Evolutionary conservation across 2,113 vertebrate species (phyloP).

Genomic region (Coryphaenoides rupestris): DNA sequence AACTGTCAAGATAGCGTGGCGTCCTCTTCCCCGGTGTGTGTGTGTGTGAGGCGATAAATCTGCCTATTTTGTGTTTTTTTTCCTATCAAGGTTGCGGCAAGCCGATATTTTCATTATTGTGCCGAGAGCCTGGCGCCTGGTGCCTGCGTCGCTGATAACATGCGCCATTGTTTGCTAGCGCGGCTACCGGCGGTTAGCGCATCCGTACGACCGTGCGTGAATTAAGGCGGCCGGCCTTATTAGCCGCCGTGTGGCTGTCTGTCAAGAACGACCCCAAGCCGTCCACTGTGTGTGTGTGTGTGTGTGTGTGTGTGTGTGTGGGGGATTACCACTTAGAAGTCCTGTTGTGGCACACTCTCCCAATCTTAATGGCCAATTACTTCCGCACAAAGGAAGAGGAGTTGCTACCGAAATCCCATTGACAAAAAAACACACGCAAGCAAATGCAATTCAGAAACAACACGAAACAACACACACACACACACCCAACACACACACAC

Average conservation of each 20-base stretch:
- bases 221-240: too few species aligned
- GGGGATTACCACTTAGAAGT: too few species aligned
- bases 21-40: slow-evolving; percentile 24
- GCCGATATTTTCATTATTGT: slow-evolving; percentile 48
- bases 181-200: too few species aligned
- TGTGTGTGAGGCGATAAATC: slow-evolving; percentile 48
- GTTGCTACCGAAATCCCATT: slow-evolving; percentile 30
- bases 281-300: too few species aligned
- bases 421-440: slow-evolving; percentile 3
- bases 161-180: background rate
- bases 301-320: too few species aligned
- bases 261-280: too few species aligned
- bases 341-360: slow-evolving; percentile 11
- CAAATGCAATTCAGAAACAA: too few species aligned
- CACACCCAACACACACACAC: background rate
- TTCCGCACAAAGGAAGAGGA: slow-evolving; percentile 30
- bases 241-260: too few species aligned
- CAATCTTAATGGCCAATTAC: slow-evolving; percentile 47
- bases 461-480: too few species aligned
- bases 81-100: slow-evolving; percentile 56
- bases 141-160: slow-evolving; percentile 34
- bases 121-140: slow-evolving; percentile 28
- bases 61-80: slow-evolving; percentile 45
- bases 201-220: background rate
- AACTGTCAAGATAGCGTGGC: slow-evolving; percentile 54